Percentiles rank a stretch among this genome's conserved stretches.
These are phyloP conservation scores for Intellagama lesueurii DNA, from an alignment of 2,797 vertebrate species.

Conservation along the genomic window DNA sequence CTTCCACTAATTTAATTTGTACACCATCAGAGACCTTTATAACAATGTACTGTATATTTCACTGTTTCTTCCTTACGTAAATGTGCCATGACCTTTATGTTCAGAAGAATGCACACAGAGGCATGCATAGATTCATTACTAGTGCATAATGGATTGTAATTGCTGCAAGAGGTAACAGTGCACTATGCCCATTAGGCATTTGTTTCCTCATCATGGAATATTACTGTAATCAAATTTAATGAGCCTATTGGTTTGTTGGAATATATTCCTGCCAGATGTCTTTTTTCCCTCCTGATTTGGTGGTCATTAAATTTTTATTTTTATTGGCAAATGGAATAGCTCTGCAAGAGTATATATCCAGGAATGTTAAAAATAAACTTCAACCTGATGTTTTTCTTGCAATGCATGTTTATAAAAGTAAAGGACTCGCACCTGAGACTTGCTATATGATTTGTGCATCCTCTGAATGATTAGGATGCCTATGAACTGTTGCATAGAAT, in stretches of 20 bases:
- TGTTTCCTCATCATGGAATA: background rate
- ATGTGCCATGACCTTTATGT: background rate
- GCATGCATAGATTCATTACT: fast-evolving
- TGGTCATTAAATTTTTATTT: conserved; percentile 37
- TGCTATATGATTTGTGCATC: background rate
- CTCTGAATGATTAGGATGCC: background rate
- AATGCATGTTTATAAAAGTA: background rate
- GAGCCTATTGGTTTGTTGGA: background rate
- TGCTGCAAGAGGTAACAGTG: background rate
- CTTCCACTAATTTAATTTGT: conserved; percentile 3
- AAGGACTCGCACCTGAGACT: background rate
- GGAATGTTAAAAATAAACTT: background rate
- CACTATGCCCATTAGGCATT: background rate
- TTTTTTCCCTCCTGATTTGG: background rate
- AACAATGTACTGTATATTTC: background rate
- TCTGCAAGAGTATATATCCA: conserved; percentile 41
- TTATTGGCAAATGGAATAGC: conserved; percentile 54
- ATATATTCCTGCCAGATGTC: conserved; percentile 6
- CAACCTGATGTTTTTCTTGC: conserved; percentile 25
- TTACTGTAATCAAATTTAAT: conserved; percentile 6
- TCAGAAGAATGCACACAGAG: fast-evolving
- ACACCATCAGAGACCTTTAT: background rate
- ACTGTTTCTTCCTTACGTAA: background rate
- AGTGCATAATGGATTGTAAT: conserved; percentile 5
- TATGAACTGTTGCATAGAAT: background rate